Conservation (phyloP, 23 tunicate species). For the Ciona savignyi region DNA sequence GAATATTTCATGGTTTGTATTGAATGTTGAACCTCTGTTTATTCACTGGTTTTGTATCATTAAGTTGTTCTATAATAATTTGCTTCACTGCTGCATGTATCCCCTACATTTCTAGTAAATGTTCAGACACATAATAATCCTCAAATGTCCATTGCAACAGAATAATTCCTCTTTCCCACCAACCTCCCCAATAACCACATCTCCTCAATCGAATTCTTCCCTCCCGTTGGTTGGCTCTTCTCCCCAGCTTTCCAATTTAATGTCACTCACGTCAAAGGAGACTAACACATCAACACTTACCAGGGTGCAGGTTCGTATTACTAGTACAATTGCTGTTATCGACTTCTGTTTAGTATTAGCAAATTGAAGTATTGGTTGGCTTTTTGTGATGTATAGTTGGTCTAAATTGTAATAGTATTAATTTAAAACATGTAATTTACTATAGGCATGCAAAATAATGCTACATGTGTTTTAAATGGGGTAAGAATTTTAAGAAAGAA, state of each 20-base stretch:
- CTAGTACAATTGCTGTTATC: too few relatives aligned
- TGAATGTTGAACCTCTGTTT: too few relatives aligned
- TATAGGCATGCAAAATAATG: not conserved
- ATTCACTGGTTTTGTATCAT: too few relatives aligned
- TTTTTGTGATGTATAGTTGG: too few relatives aligned
- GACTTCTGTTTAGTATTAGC: too few relatives aligned
- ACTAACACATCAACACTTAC: conserved; percentile 13
- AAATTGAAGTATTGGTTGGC: too few relatives aligned
- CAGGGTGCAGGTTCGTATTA: conserved; percentile 33
- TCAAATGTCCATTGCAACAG: conserved; percentile 2
- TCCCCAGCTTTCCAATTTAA: conserved; percentile 29
- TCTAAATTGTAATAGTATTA: too few relatives aligned
- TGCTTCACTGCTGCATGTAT: too few relatives aligned
- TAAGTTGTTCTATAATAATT: too few relatives aligned
- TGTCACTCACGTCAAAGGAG: not conserved
- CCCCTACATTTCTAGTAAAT: too few relatives aligned
- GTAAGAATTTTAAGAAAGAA: too few relatives aligned
- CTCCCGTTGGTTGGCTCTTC: conserved; percentile 47
- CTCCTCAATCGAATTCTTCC: not conserved
- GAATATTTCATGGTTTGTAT: too few relatives aligned
- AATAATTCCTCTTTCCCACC: conserved; percentile 32
- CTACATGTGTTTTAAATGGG: not conserved
- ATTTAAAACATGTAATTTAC: not conserved
- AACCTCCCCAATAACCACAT: conserved; percentile 26
- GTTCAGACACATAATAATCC: not conserved